A percentile compares a stretch with the other conserved stretches of the same genome.
These are phyloP conservation scores for Myripristis jacobus DNA, from an alignment of 2,797 vertebrate genomes.

Conservation along the genomic window DNA sequence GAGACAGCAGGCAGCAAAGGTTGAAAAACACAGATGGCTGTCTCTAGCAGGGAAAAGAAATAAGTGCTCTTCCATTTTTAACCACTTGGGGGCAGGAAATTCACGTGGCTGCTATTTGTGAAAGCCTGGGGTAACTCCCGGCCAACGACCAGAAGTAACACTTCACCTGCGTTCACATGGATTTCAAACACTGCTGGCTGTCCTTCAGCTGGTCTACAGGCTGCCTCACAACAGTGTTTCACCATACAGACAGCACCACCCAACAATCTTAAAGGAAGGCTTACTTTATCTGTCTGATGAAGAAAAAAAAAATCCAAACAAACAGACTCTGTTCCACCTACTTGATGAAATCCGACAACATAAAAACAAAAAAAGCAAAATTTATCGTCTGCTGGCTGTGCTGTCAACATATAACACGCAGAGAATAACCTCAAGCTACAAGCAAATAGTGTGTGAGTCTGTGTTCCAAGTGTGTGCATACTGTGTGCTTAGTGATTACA, in stretches of 20 bases:
- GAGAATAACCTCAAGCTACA: background rate
- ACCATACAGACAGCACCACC: conserved; percentile 35
- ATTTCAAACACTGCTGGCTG: conserved; percentile 29
- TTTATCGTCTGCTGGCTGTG: background rate
- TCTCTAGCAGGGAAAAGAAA: background rate
- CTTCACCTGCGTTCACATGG: conserved; percentile 37
- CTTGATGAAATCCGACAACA: background rate
- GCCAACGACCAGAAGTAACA: conserved; percentile 73
- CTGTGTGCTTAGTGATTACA: background rate
- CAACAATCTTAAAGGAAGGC: conserved; percentile 3
- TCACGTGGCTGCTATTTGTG: background rate
- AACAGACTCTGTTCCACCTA: conserved; percentile 5
- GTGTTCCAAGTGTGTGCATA: background rate
- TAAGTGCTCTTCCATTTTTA: background rate
- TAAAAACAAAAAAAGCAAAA: conserved; percentile 15
- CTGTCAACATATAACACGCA: background rate
- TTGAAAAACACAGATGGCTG: background rate
- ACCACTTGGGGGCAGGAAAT: conserved; percentile 63
- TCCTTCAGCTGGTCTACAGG: conserved; percentile 59
- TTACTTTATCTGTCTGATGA: conserved; percentile 20
- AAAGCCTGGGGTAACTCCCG: conserved; percentile 70
- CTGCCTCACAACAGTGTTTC: conserved; percentile 35
- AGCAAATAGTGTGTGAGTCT: background rate
- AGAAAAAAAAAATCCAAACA: background rate
- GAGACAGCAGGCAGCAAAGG: conserved; percentile 4